Evolutionary conservation across 2,797 vertebrate genomes (phyloP), one percentile per base, ranked within the genome.

Genomic region (Brotula barbata): DNA sequence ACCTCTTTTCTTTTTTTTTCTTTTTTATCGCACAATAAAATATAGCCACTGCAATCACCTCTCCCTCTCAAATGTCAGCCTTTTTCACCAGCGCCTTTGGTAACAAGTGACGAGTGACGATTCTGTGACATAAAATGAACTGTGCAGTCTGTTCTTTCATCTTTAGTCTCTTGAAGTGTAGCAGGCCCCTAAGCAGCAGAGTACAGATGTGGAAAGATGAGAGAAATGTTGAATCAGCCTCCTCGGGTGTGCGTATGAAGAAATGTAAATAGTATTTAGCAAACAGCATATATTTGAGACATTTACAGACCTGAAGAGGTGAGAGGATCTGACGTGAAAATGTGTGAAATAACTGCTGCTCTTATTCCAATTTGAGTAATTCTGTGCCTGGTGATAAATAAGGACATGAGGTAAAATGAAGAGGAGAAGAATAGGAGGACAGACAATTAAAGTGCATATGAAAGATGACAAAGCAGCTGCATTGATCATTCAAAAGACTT

Each of bases 401-500:
- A 64, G 14, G 31, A 50, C 33, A 34, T 3, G 12, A 7, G 41
- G 41, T n/a, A n/a, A n/a, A n/a, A n/a, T n/a, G 15, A 43, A 3
- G 34, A 6, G 22, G 0, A 31, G 14, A 54, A 40, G 20, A 61
- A 50, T 58, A 53, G 14, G 20, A 50, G 21, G 49, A 20, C 7
- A 64, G 20, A 46, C 25, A 28, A 28, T n/a, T n/a, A n/a, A 1
- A 16, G 28, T 16, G 42, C 22, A 42, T 50, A 48, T 62, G 17
- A 58, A 40, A 64, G 43, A 59, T 43, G 43, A 58, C 57, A 66
- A 45, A 67, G 36, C 20, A 44, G 42, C 36, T 66, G 66, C 33
- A 49, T 28, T 28, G 25, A 4, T 28, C 25, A 28, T 28, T 28
- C 25, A 28, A 28, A 28, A 28, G n/a, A n/a, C n/a, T n/a, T n/a